Evolutionary conservation across 2,888 invertebrate species (phyloP), one percentile per base, ranked within the genome.

Genomic region (Lithosia quadra): DNA sequence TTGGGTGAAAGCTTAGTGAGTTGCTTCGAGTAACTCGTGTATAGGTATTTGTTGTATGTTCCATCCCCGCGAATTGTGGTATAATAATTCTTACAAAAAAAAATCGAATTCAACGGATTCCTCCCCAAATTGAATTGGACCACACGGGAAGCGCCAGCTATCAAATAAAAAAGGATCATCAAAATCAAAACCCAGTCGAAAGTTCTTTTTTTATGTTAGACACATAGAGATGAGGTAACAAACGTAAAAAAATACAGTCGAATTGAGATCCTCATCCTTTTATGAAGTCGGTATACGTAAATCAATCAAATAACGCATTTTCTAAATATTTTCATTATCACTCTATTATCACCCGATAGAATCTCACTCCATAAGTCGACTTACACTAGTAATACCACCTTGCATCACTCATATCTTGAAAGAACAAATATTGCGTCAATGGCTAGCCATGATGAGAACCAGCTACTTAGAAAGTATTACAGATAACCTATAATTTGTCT

Each of bases 351-450:
- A 63, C 62, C 74, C 68, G 64, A 65, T 36, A 2, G 11, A 5
- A 68, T 49, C 21, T 73, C 67, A 43, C 63, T 65, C 56, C 8
- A 13, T 4, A 22, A 55, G 28, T 34, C 64, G 18, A 36, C 5
- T 53, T 28, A 28, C 57, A 36, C 4, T 57, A 66, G 68, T 72
- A 72, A 18, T 11, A 11, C 18, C 8, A 36, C 33, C 66, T 77
- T 77, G 59, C 75, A 71, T 72, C 73, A 73, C 53, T 7, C 21
- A 24, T 11, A 63, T 77, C 69, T 77, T 56, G 39, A 13, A 69
- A 65, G 61, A 57, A 58, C 63, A 68, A 78, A 78, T 43, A 77
- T 78, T 78, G 70, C 78, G 68, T 61, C 67, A 77, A 67, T 56
- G 13, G 18, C 57, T 58, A 53, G 34, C 56, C 59, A 66, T 55